Conservation (phyloP, 2,113 vertebrate species). For the Camelus dromedarius region DNA sequence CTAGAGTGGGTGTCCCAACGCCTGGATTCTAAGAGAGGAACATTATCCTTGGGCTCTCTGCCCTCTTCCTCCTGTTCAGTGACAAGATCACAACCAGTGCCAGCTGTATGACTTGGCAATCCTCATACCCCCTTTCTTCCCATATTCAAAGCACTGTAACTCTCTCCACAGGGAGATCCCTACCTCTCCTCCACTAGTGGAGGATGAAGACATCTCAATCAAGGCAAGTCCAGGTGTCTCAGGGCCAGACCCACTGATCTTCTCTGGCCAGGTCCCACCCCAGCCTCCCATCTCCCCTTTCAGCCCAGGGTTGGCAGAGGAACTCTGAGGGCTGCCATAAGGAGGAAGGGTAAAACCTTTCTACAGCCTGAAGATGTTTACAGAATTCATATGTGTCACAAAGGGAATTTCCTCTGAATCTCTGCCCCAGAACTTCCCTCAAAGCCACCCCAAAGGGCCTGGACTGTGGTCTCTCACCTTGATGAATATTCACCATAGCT, state of each 20-base stretch:
- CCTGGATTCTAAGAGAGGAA: not conserved
- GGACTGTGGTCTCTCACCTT: not conserved
- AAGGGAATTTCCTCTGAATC: not conserved
- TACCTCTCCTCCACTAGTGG: not conserved
- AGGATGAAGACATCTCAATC: not conserved
- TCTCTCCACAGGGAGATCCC: not conserved
- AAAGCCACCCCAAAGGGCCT: not conserved
- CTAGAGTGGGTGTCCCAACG: not conserved
- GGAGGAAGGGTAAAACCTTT: not conserved
- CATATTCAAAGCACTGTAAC: not conserved
- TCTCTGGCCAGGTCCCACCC: not conserved
- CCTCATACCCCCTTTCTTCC: not conserved
- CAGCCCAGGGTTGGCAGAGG: not conserved
- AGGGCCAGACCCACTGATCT: not conserved
- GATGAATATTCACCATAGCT: not conserved
- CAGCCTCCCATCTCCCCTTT: not conserved
- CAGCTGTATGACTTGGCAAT: not conserved
- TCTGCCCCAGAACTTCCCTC: not conserved
- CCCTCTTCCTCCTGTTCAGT: not conserved
- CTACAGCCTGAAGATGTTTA: not conserved
- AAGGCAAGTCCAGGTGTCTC: not conserved
- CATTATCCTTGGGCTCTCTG: not conserved
- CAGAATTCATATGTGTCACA: not conserved
- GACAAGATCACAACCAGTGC: not conserved
- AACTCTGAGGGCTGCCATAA: not conserved